A percentile compares a stretch with the other conserved stretches of the same genome.
Evolutionary conservation across 2,888 invertebrate genomes (phyloP).

Genomic region (Harpalus rufipes): DNA sequence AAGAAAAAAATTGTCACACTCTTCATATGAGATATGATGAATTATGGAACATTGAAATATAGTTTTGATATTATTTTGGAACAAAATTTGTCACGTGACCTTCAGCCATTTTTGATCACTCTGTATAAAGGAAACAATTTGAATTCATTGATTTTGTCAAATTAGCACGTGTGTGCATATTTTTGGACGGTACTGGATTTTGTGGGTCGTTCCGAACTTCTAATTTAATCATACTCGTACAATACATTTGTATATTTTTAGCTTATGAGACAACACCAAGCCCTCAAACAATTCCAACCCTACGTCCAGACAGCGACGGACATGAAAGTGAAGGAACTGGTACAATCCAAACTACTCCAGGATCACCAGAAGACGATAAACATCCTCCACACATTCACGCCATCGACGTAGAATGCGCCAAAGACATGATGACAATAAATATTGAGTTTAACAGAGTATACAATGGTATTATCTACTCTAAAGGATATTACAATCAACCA

Average conservation of each 20-base stretch:
- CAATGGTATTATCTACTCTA: constrained; percentile 89
- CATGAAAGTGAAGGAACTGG: constrained; percentile 68
- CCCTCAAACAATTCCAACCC: constrained; percentile 64
- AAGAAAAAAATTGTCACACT: too few relatives aligned
- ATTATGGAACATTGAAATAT: too few relatives aligned
- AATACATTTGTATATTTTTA: neutral
- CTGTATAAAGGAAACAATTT: too few relatives aligned
- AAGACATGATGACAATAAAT: constrained; percentile 90
- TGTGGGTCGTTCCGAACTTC: too few relatives aligned
- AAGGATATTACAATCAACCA: constrained; percentile 84
- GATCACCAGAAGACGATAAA: constrained; percentile 79
- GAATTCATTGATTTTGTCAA: too few relatives aligned
- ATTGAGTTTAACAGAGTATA: constrained; percentile 88
- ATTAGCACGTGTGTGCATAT: too few relatives aligned
- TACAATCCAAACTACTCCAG: constrained; percentile 51
- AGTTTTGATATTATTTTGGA: too few relatives aligned
- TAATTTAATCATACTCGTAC: too few relatives aligned
- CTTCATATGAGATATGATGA: too few relatives aligned
- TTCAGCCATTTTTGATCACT: too few relatives aligned
- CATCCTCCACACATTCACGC: constrained; percentile 88
- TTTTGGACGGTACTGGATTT: too few relatives aligned
- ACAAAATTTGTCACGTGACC: too few relatives aligned
- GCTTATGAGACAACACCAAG: constrained; percentile 50
- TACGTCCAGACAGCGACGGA: constrained; percentile 64
- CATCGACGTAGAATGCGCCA: constrained; percentile 87